phyloP scores from a whole-genome alignment of 2,113 vertebrate genomes.

The Catagonus wagneri region DNA sequence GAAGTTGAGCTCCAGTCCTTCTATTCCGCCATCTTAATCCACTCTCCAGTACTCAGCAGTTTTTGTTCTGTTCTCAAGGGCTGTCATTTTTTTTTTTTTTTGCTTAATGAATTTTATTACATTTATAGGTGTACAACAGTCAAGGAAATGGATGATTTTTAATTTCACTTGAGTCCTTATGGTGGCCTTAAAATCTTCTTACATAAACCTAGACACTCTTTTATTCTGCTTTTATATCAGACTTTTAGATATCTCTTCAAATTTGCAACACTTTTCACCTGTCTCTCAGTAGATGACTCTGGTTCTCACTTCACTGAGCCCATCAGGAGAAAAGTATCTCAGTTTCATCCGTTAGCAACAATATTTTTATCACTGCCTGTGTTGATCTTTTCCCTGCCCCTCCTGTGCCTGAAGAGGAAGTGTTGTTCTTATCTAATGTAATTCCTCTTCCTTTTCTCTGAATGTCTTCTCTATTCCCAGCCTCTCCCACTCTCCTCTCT shows the following conservation, averaged over 20 bases:
- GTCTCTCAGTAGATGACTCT: background rate
- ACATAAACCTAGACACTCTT: background rate
- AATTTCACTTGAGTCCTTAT: background rate
- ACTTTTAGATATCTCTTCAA: background rate
- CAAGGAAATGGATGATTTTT: too few species aligned
- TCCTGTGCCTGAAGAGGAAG: background rate
- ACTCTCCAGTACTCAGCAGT: too few species aligned
- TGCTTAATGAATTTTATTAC: too few species aligned
- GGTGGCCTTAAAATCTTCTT: background rate
- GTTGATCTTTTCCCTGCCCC: background rate
- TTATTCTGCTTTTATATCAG: conserved; percentile 17
- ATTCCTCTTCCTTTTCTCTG: background rate
- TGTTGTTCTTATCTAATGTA: background rate
- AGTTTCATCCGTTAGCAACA: background rate
- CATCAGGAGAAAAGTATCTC: background rate
- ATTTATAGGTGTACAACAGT: too few species aligned
- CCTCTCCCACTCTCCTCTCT: background rate
- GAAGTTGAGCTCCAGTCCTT: too few species aligned
- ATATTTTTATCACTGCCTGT: background rate
- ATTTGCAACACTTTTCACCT: background rate
- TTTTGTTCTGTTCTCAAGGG: too few species aligned
- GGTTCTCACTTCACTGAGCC: background rate
- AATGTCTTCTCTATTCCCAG: background rate
- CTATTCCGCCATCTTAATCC: too few species aligned
- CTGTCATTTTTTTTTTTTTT: too few species aligned